Evolutionary conservation across 2,113 vertebrate species (phyloP), one percentile per base, ranked within the genome.

Genomic region (Tetrao urogallus): DNA sequence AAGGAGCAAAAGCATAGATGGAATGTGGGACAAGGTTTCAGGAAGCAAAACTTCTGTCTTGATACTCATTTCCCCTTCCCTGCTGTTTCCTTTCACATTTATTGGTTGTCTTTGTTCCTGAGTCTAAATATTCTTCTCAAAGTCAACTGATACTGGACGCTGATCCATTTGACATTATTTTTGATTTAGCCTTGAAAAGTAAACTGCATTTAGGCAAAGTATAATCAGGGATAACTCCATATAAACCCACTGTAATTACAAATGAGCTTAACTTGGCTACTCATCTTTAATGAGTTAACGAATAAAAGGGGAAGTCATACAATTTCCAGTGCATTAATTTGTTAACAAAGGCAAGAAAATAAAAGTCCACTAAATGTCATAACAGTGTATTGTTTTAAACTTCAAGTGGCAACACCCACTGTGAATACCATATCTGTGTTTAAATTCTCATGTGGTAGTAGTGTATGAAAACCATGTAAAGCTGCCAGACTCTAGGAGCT

Each of bases 301-400:
- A 18, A 73, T 76, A 84, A 88, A 94, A 89, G 34, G 4, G 1
- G 2, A 90, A 90, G 58, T 40, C 13, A 21, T 82, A 48, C 36
- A 70, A 58, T 84, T 88, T 86, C 50, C 52, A 67, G n/a, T 54
- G 22, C 8, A 16, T 21, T 43, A 21, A 13, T 57, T 89, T 88
- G 72, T 84, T 82, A 86, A 72, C 10, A 78, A 78, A 86, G 28
- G 17, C 22, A 83, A 82, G 36, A 24, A 85, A 93, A 45, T 47
- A 45, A 52, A 92, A 92, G 52, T 43, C 47, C 70, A 76, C 54
- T 48, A 94, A 88, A 80, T 64, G 34, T 67, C 48, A 40, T 42
- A 48, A 28, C 22, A 65, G 19, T 30, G 81, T 91, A 78, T 28
- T 64, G 34, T 88, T 85, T 89, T 78, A 91, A 92, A 86, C 83